Evolutionary conservation across 2,888 invertebrate genomes (phyloP).

Genomic region (Flexamia atlantica): DNA sequence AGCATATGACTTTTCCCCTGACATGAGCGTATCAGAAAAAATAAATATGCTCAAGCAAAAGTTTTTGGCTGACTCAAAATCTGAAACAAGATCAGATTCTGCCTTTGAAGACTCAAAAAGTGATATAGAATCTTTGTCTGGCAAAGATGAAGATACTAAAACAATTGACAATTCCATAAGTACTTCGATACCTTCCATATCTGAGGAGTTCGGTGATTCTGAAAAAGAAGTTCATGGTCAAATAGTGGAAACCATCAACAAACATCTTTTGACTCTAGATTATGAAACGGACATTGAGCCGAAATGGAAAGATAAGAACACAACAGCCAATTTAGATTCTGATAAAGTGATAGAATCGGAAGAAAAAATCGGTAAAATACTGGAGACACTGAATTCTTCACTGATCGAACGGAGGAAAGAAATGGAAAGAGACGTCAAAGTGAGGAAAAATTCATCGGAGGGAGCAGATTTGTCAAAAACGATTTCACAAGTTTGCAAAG

Average conservation of each 20-base stretch:
- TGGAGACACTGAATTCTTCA: constrained; percentile 74
- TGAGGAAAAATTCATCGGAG: constrained; percentile 41
- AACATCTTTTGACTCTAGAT: constrained; percentile 67
- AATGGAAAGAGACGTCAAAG: constrained; percentile 62
- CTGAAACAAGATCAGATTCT: constrained; percentile 45
- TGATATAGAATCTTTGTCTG: constrained; percentile 44
- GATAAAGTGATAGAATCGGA: constrained; percentile 61
- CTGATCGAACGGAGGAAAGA: constrained; percentile 67
- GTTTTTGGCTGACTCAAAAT: constrained; percentile 51
- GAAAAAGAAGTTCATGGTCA: constrained; percentile 69
- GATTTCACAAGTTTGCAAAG: constrained; percentile 67
- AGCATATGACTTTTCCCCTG: constrained; percentile 81
- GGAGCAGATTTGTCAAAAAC: constrained; percentile 68
- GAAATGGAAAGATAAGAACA: constrained; percentile 61
- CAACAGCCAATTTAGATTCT: constrained; percentile 42
- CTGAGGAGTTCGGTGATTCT: constrained; percentile 43
- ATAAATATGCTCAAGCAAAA: constrained; percentile 37
- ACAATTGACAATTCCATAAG: constrained; percentile 34
- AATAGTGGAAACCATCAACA: constrained; percentile 70
- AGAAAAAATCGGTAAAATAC: constrained; percentile 69
- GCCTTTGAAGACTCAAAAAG: constrained; percentile 47
- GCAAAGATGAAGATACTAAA: constrained; percentile 41
- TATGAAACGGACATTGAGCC: constrained; percentile 66
- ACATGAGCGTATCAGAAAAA: constrained; percentile 71
- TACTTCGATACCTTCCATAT: constrained; percentile 45